Evolutionary conservation across 2,113 vertebrate species (phyloP).

Genomic region (Pholis gunnellus): DNA sequence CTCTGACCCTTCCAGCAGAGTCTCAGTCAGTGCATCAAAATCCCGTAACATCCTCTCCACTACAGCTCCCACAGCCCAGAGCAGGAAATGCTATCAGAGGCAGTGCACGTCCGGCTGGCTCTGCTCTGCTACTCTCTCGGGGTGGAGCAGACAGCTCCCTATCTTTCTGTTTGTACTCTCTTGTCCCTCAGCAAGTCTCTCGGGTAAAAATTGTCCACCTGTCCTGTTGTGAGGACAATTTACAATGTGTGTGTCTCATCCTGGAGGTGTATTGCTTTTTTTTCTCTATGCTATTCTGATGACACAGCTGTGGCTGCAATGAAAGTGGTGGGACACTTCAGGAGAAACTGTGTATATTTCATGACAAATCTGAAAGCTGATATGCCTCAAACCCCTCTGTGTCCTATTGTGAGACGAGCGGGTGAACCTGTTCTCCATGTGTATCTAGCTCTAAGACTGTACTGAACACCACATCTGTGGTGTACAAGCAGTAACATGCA

Average conservation of each 20-base stretch:
- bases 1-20: constrained; percentile 37
- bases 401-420: constrained; percentile 35
- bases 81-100: constrained; percentile 76
- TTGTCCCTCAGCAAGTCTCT: constrained; percentile 14
- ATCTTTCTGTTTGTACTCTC: constrained; percentile 44
- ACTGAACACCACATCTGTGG: constrained; percentile 23
- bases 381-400: constrained; percentile 33
- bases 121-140: constrained; percentile 54
- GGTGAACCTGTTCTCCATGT: constrained; percentile 58
- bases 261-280: constrained; percentile 16
- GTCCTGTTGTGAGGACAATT: neutral
- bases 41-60: constrained; percentile 29
- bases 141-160: constrained; percentile 53
- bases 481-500: constrained; percentile 52
- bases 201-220: constrained; percentile 23
- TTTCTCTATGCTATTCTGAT: constrained; percentile 1
- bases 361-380: constrained; percentile 49
- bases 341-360: neutral
- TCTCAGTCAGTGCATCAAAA: constrained; percentile 37
- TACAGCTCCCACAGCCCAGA: constrained; percentile 59
- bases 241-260: neutral
- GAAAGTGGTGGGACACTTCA: constrained; percentile 13
- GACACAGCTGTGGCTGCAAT: constrained; percentile 33
- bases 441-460: constrained; percentile 13
- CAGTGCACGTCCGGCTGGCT: constrained; percentile 60